phyloP scores from a whole-genome alignment of 2,888 invertebrate species.

The Euplagia quadripunctaria region DNA sequence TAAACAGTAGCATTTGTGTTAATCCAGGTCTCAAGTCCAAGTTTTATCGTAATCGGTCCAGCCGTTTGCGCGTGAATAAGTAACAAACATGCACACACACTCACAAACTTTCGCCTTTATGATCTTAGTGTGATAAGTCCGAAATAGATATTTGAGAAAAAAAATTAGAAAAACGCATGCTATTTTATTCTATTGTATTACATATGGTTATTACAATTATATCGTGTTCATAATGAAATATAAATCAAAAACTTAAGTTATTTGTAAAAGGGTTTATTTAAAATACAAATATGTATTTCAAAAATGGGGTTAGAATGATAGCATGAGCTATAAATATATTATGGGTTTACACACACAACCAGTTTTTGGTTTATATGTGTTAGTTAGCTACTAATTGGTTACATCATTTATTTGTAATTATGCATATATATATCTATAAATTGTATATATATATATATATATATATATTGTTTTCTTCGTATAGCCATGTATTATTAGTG shows the following conservation, averaged over 20 bases:
- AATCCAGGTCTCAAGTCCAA: too few species aligned
- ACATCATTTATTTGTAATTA: conserved; percentile 30
- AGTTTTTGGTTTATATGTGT: conserved; percentile 5
- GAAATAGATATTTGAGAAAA: too few species aligned
- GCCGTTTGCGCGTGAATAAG: too few species aligned
- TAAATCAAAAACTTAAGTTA: neutral
- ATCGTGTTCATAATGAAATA: neutral
- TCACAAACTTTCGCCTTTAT: too few species aligned
- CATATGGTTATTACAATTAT: too few species aligned
- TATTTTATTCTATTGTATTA: too few species aligned
- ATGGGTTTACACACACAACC: neutral
- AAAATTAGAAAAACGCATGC: too few species aligned
- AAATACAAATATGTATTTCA: neutral
- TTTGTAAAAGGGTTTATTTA: neutral
- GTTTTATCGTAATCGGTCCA: too few species aligned
- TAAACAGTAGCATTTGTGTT: too few species aligned
- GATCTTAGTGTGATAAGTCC: too few species aligned
- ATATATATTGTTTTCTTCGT: conserved; percentile 28
- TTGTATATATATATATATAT: neutral
- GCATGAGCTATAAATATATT: conserved; percentile 16
- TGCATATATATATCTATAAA: conserved; percentile 25
- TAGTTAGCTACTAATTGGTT: conserved; percentile 41
- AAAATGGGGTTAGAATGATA: conserved; percentile 2
- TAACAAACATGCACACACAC: too few species aligned
- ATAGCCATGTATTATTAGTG: conserved; percentile 18